Evolutionary conservation across 1,140 invertebrate genomes (phyloP), one percentile per base, ranked within the genome.

Genomic region (Eumaeus atala): DNA sequence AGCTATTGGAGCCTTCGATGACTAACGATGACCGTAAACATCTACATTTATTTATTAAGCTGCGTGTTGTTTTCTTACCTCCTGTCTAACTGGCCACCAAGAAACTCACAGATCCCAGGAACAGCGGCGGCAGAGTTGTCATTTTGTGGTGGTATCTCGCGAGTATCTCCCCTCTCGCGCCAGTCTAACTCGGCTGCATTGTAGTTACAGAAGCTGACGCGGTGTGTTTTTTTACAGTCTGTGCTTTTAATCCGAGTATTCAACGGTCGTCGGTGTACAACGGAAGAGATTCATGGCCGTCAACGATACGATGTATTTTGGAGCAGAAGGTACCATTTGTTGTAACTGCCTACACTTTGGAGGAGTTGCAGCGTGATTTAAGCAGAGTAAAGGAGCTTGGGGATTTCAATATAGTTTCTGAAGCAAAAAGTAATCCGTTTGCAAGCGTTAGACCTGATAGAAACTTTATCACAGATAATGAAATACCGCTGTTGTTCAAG

Each of bases 401-500:
- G 0, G 68, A 85, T 10, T 59, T 90, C 1, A 78, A 90, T 10
- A 66, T 91, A 0, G 61, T 92, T 6, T 50, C 88, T 8, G 84
- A 88, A 10, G 89, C 91, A 0, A 83, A 77, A 18, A 74, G 70
- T 36, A 94, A 94, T 79, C 89, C 89, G 0, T 94, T 91, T 60
- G 80, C 91, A 0, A 92, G 92, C 49, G 77, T 91, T 0, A 90
- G 91, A 66, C 92, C 93, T 0, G 92, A 93, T 62, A 89, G 92
- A 35, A 94, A 93, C 72, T 93, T 94, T 61, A 90, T 94, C 11
- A 92, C 91, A 10, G 93, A 94, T 60, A 89, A 94, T 48, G 88
- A 90, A 17, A 89, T 85, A 12, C 92, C 92, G 0, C 78, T 94
- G 14, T 90, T 93, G 58, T 94, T 92, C 64, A 94, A 93, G 66